phyloP scores from a whole-genome alignment of 2,113 vertebrate genomes.

The Peromyscus leucopus region DNA sequence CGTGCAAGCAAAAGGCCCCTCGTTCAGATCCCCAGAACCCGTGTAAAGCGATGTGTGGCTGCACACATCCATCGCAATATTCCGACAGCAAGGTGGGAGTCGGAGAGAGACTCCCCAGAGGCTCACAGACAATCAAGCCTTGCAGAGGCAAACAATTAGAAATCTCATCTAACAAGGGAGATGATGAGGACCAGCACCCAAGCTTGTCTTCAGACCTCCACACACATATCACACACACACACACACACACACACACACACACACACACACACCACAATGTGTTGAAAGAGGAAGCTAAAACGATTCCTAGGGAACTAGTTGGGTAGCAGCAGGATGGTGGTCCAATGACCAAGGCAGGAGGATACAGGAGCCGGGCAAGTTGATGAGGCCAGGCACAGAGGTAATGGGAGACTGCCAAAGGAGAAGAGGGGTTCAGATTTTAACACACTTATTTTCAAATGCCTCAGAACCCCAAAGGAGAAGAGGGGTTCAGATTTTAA shows the following conservation, averaged over 20 bases:
- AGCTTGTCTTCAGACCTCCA: not conserved
- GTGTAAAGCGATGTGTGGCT: not conserved
- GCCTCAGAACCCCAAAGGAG: not conserved
- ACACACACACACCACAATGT: not conserved
- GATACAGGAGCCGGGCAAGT: not conserved
- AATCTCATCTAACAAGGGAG: not conserved
- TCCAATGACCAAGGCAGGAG: not conserved
- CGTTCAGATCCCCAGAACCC: not conserved
- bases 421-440: not conserved
- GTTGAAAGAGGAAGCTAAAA: not conserved
- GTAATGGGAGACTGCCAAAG: not conserved
- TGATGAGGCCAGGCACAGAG: too few species aligned
- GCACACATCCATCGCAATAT: not conserved
- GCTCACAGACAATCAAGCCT: not conserved
- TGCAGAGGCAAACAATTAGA: not conserved
- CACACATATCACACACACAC: not conserved
- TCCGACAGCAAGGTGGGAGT: not conserved
- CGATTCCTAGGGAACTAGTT: not conserved
- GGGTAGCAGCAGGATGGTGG: not conserved
- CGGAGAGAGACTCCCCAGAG: not conserved
- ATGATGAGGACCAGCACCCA: not conserved
- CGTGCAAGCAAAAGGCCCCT: not conserved
- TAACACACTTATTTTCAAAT: not conserved
- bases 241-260: not conserved
- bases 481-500: not conserved